Evolutionary conservation across 2,888 invertebrate species (phyloP), one percentile per base, ranked within the genome.

Genomic region (Eugnorisma glareosa): DNA sequence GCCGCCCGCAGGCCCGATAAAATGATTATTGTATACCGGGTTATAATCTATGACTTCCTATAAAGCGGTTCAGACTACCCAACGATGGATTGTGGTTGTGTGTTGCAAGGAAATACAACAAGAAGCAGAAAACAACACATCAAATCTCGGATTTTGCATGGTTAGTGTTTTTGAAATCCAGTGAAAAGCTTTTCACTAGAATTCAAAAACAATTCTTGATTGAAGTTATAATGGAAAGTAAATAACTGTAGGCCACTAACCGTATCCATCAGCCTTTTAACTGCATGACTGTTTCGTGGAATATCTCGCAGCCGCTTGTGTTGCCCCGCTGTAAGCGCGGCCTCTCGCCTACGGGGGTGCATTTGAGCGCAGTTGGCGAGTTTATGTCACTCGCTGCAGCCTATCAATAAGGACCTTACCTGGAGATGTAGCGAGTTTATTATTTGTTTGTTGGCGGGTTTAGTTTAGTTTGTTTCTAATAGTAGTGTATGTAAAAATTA

Each of bases 311-410:
- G 40, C 7, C 64, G 64, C 64, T 64, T 64, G 40, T 64, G 64
- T 15, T 15, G 13, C 1, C n/a, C 37, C 64, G 64, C 64, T 64
- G n/a, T 64, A 0, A 15, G n/a, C n/a, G 64, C 64, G 40, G 40
- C 64, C 64, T 1, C n/a, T 15, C 40, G 15, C n/a, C 59, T 3
- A 24, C 40, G 40, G 7, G 24, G 64, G 40, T 64, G 40, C 64
- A 64, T 64, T 64, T 64, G 15, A 64, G 40, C 40, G 64, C 64
- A 64, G 64, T 64, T 43, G 18, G 64, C 64, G 64, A 40, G 64
- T 64, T 40, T 8, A 28, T 28, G n/a, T 64, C 4, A 40, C 64
- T 28, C 64, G 64, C 64, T 64, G 18, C 5, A 64, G n/a, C 40
- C 18, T 64, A 24, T 40, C 40, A 64, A 40, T 28, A 64, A 40